Conservation (phyloP, 2,797 vertebrate genomes). For the Pangasius sanitwongsei region DNA sequence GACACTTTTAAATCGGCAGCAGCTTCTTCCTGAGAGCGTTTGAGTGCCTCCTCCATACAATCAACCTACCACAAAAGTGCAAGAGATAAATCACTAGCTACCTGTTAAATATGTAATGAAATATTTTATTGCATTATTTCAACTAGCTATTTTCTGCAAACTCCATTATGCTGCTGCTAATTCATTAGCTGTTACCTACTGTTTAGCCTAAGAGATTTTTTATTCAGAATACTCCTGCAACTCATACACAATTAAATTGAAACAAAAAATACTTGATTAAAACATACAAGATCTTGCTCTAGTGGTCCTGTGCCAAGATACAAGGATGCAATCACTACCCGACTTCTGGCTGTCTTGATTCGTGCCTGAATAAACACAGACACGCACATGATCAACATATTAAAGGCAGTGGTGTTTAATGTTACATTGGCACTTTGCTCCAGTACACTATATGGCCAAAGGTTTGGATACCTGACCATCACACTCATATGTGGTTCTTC, state of each 20-base stretch:
- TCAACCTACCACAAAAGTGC: slow-evolving; percentile 78
- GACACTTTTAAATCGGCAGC: slow-evolving; percentile 83
- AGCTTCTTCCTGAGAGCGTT: slow-evolving; percentile 71
- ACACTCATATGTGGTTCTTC: background rate
- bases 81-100: background rate
- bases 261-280: background rate
- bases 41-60: slow-evolving; percentile 87
- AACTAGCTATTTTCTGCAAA: slow-evolving; percentile 5
- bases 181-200: background rate
- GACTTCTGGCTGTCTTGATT: slow-evolving; percentile 83
- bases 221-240: background rate
- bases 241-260: background rate
- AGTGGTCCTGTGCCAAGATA: slow-evolving; percentile 92
- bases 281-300: slow-evolving; percentile 92
- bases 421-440: background rate
- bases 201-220: background rate
- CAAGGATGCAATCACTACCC: slow-evolving; percentile 93
- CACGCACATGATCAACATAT: slow-evolving; percentile 4
- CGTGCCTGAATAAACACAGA: slow-evolving; percentile 74
- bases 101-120: background rate
- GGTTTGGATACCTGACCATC: background rate
- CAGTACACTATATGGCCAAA: background rate
- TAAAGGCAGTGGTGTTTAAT: background rate
- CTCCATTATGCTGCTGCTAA: background rate
- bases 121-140: slow-evolving; percentile 5